Evolutionary conservation across 2,113 vertebrate genomes (phyloP).

Genomic region (Callipepla squamata): DNA sequence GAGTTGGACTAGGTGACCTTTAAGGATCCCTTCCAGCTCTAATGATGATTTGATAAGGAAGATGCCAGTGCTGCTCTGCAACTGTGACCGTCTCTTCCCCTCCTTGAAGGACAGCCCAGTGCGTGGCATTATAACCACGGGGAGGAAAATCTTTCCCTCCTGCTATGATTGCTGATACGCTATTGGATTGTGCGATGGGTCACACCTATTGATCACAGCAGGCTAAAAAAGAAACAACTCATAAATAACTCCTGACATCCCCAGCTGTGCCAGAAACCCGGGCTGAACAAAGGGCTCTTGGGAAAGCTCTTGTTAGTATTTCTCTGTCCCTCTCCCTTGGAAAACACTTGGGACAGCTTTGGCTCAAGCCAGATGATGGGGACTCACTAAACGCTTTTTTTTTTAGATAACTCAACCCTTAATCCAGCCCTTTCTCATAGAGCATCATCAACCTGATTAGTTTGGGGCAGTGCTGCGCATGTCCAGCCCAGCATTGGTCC

Average conservation of each 20-base stretch:
- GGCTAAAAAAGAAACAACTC: slow-evolving; percentile 30
- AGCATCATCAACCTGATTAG: not conserved
- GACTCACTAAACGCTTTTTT: not conserved
- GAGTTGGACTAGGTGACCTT: no score
- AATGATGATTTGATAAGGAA: not conserved
- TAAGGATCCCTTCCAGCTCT: no score
- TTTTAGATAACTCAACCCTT: not conserved
- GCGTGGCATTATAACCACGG: fast-evolving
- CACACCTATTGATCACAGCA: slow-evolving; percentile 55
- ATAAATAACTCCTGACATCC: slow-evolving; percentile 47
- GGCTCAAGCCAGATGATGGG: not conserved
- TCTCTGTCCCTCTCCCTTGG: not conserved
- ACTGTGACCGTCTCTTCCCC: not conserved
- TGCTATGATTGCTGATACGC: not conserved
- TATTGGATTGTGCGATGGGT: slow-evolving; percentile 36
- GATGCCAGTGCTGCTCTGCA: not conserved
- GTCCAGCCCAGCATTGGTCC: not conserved
- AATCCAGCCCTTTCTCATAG: not conserved
- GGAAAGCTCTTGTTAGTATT: not conserved
- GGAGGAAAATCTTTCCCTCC: not conserved
- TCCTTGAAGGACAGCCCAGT: not conserved
- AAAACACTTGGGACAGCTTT: not conserved
- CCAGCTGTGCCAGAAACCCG: slow-evolving; percentile 37
- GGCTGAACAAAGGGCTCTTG: not conserved
- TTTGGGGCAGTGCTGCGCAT: not conserved